Evolutionary conservation across 2,888 invertebrate genomes (phyloP).

Genomic region (Catotricha subobsoleta): DNA sequence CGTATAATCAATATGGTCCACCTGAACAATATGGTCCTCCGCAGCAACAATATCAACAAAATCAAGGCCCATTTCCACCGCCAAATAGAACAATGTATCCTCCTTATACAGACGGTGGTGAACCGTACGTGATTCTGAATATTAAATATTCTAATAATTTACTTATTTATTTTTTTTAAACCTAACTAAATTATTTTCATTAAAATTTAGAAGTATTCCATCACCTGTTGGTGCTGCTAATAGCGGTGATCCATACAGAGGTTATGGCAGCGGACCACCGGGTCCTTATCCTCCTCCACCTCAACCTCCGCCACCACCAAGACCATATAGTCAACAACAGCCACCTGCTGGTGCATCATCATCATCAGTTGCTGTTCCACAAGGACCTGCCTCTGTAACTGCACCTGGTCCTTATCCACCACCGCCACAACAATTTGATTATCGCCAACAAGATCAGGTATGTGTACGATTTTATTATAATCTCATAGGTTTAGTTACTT

Average conservation of each 20-base stretch:
- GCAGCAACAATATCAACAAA: constrained; percentile 35
- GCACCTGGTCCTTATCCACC: constrained; percentile 28
- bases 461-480: too few relatives aligned
- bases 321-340: constrained; percentile 23
- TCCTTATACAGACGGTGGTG: constrained; percentile 51
- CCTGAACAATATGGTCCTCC: constrained; percentile 41
- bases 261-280: constrained; percentile 7
- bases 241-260: constrained; percentile 12
- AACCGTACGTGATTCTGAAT: constrained; percentile 34
- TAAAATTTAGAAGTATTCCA: constrained; percentile 18
- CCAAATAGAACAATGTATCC: constrained; percentile 64
- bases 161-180: constrained; percentile 10
- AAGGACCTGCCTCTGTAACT: constrained; percentile 10
- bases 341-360: constrained; percentile 32
- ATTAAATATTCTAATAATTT: not conserved
- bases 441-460: constrained; percentile 23
- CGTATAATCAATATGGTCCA: constrained; percentile 48
- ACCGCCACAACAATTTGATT: constrained; percentile 37
- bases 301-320: constrained; percentile 7
- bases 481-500: too few relatives aligned
- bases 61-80: constrained; percentile 38
- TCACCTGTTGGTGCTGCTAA: constrained; percentile 24
- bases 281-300: not conserved
- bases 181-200: not conserved
- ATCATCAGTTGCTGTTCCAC: constrained; percentile 29